These are phyloP conservation scores for Pseudomyrmex cubaensis DNA, from an alignment of 1,140 invertebrate species.

Conservation along the genomic window DNA sequence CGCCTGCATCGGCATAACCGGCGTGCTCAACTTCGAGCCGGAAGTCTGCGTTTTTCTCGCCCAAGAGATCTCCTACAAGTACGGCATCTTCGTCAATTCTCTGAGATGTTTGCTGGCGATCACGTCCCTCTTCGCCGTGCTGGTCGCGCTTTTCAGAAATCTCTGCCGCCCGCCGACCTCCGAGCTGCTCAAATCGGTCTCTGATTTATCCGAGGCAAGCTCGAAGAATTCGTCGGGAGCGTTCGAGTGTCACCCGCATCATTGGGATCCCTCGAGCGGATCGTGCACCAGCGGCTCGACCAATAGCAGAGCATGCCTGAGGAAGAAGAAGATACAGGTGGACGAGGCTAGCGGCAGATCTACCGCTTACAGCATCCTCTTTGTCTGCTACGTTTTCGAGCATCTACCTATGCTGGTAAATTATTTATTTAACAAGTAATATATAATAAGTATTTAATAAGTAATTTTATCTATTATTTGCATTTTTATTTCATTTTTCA, in stretches of 20 bases:
- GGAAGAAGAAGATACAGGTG: slow-evolving; percentile 75
- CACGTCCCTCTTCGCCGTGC: slow-evolving; percentile 74
- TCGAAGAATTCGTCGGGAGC: slow-evolving; percentile 81
- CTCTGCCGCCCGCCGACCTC: slow-evolving; percentile 80
- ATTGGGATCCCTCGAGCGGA: slow-evolving; percentile 81
- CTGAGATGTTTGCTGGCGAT: slow-evolving; percentile 82
- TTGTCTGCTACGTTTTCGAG: slow-evolving; percentile 85
- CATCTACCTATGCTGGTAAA: slow-evolving; percentile 86
- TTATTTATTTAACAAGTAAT: background rate
- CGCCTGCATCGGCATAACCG: slow-evolving; percentile 84
- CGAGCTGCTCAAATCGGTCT: slow-evolving; percentile 80
- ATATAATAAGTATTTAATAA: background rate
- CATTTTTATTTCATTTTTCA: background rate
- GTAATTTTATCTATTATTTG: too few relatives aligned
- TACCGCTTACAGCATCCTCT: slow-evolving; percentile 83
- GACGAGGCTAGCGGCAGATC: slow-evolving; percentile 82
- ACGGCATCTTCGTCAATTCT: slow-evolving; percentile 85
- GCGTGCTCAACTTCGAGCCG: slow-evolving; percentile 81
- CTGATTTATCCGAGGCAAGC: slow-evolving; percentile 81
- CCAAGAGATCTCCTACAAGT: slow-evolving; percentile 83
- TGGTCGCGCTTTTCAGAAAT: slow-evolving; percentile 72
- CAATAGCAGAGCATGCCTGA: slow-evolving; percentile 79
- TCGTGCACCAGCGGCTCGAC: slow-evolving; percentile 83
- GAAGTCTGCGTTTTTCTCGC: slow-evolving; percentile 84
- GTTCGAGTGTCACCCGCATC: slow-evolving; percentile 80